Conservation (phyloP, 2,797 vertebrate genomes). For the Muraenolepis orangiensis region DNA sequence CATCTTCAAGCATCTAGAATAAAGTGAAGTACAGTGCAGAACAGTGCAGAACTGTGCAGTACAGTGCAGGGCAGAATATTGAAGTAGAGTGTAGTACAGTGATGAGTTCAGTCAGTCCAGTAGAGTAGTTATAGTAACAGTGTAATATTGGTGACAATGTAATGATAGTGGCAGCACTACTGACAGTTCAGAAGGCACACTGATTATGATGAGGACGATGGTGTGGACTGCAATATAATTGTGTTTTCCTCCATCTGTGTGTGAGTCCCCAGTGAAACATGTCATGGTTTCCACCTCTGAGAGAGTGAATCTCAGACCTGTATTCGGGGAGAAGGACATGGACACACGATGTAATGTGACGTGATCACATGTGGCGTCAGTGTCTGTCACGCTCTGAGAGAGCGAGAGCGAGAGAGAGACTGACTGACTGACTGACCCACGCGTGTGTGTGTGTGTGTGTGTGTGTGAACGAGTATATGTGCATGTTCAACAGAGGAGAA, state of each 20-base stretch:
- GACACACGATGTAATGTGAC: constrained; percentile 40
- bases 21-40: too few relatives aligned
- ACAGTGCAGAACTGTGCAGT: too few relatives aligned
- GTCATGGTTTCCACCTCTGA: not conserved
- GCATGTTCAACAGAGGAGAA: constrained; percentile 16
- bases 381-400: too few relatives aligned
- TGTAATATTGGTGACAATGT: too few relatives aligned
- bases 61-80: too few relatives aligned
- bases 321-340: constrained; percentile 28
- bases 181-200: too few relatives aligned
- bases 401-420: not conserved
- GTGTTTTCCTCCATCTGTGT: not conserved
- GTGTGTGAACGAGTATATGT: not conserved
- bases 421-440: not conserved
- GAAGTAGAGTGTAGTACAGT: too few relatives aligned
- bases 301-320: constrained; percentile 15
- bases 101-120: too few relatives aligned
- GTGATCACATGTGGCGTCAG: constrained; percentile 42
- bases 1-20: too few relatives aligned
- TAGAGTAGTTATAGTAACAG: too few relatives aligned
- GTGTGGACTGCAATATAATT: not conserved
- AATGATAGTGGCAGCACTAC: too few relatives aligned
- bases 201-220: too few relatives aligned
- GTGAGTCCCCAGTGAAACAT: not conserved
- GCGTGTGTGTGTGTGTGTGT: not conserved